These are phyloP conservation scores for Rhagoletis zephyria DNA, from an alignment of 1,140 invertebrate species.

Conservation along the genomic window DNA sequence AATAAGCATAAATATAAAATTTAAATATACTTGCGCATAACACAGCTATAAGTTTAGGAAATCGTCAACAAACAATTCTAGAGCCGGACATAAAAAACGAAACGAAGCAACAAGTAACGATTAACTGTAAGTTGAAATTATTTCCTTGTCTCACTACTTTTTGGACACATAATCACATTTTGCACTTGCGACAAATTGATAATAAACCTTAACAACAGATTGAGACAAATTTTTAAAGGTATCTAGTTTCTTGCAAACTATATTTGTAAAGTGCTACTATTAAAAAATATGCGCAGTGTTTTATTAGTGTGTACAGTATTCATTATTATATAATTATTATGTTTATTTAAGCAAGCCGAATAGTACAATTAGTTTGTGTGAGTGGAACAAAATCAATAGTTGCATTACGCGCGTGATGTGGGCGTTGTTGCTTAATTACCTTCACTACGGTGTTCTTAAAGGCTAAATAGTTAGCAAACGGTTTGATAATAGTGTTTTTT, in stretches of 20 bases:
- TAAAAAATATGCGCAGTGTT: not conserved
- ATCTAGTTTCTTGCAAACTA: not conserved
- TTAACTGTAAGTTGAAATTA: constrained; percentile 16
- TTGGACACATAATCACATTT: not conserved
- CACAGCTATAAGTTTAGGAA: not conserved
- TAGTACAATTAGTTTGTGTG: not conserved
- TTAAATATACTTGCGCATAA: not conserved
- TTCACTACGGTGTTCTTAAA: constrained; percentile 12
- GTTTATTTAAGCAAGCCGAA: not conserved
- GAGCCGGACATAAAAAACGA: not conserved
- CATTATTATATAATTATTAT: not conserved
- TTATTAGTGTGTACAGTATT: not conserved
- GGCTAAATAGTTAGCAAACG: not conserved
- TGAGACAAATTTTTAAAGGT: not conserved
- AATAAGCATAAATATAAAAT: not conserved
- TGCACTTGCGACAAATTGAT: not conserved
- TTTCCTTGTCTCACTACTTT: not conserved
- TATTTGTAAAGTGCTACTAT: no score
- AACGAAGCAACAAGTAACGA: not conserved
- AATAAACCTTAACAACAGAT: not conserved
- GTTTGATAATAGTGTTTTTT: not conserved
- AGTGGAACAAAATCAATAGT: constrained; percentile 40
- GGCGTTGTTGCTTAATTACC: not conserved
- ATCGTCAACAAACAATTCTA: constrained; percentile 9
- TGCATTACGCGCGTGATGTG: constrained; percentile 34